Evolutionary conservation across 2,797 vertebrate species (phyloP).

Genomic region (Cynodonichthys magdalenae): DNA sequence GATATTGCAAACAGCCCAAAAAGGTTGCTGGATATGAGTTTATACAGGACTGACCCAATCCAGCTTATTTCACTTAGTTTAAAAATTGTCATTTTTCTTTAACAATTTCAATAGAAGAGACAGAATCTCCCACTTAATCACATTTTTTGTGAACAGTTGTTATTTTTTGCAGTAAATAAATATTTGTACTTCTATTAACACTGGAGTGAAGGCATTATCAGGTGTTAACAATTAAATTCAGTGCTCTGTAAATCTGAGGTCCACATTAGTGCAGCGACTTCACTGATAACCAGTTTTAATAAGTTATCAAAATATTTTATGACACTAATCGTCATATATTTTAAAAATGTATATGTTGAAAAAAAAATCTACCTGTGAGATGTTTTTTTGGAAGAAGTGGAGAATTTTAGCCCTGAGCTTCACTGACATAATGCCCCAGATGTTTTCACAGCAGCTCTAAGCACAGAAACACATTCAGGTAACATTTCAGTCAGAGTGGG

Average conservation of each 20-base stretch:
- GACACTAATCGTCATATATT: background rate
- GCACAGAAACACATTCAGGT: constrained; percentile 21
- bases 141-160: no score
- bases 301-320: background rate
- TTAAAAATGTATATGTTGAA: constrained; percentile 1
- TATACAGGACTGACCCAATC: constrained; percentile 5
- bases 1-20: constrained; percentile 48
- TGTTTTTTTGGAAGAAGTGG: background rate
- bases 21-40: constrained; percentile 29
- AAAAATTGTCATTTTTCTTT: no score
- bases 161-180: constrained; percentile 33
- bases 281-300: constrained; percentile 1
- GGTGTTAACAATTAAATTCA: constrained; percentile 19
- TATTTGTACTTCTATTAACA: constrained; percentile 36
- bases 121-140: no score
- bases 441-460: constrained; percentile 24
- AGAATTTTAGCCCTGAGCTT: constrained; percentile 2
- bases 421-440: constrained; percentile 24
- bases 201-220: constrained; percentile 32
- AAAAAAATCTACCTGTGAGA: background rate
- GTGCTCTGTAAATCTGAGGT: constrained; percentile 11
- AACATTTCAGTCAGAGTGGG: constrained; percentile 13
- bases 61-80: background rate
- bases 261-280: constrained; percentile 19
- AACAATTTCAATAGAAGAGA: no score